Evolutionary conservation across 2,113 vertebrate species (phyloP).

Genomic region (Cynocephalus volans): DNA sequence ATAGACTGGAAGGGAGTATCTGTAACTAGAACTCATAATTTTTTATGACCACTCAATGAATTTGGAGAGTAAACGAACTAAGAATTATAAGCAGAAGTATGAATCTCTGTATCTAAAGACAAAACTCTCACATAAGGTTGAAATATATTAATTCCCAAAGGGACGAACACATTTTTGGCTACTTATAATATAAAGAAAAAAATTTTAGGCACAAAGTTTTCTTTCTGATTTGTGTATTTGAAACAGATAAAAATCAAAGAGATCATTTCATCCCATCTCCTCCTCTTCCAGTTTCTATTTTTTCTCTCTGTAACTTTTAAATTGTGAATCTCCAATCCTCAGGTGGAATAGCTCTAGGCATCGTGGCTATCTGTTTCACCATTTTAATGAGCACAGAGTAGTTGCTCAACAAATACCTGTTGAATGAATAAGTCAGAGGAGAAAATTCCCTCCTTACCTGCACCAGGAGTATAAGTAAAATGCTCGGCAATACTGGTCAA

Average conservation of each 20-base stretch:
- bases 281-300: not conserved
- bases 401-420: not conserved
- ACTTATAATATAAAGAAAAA: not conserved
- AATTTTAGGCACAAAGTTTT: not conserved
- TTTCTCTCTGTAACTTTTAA: not conserved
- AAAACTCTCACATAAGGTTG: not conserved
- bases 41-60: not conserved
- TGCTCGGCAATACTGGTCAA: not conserved
- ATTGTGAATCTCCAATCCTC: not conserved
- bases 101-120: not conserved
- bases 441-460: not conserved
- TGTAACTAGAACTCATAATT: not conserved
- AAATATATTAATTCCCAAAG: not conserved
- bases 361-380: not conserved
- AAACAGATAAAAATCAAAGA: not conserved
- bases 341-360: not conserved
- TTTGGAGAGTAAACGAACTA: not conserved
- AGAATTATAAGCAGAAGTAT: not conserved
- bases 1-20: not conserved
- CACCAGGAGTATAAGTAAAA: not conserved
- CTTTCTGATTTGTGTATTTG: not conserved
- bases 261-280: not conserved
- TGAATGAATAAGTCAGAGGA: not conserved
- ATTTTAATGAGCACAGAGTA: not conserved
- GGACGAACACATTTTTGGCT: not conserved